These are phyloP conservation scores for Macrochelys suwanniensis DNA, from an alignment of 2,797 vertebrate species.

Conservation along the genomic window DNA sequence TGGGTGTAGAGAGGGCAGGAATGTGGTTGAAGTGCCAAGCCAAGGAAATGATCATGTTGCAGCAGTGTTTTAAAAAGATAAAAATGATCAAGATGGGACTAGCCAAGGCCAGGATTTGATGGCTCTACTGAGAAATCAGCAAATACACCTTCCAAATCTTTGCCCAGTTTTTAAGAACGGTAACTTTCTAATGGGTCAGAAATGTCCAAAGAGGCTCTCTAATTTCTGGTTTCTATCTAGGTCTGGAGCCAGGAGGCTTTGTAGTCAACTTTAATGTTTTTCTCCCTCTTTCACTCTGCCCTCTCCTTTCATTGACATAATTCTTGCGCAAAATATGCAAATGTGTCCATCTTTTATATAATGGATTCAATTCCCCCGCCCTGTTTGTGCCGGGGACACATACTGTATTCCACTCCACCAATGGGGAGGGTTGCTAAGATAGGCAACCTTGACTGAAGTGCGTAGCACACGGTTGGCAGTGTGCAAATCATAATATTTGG, in stretches of 20 bases:
- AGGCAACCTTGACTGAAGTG: background rate
- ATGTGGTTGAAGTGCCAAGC: background rate
- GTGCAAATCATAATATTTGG: fast-evolving
- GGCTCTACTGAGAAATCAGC: background rate
- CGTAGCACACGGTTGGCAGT: background rate
- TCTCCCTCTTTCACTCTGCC: background rate
- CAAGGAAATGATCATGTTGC: conserved; percentile 13
- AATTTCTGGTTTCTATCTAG: conserved; percentile 55
- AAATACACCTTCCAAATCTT: background rate
- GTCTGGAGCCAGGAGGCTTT: background rate
- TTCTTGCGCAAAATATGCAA: background rate
- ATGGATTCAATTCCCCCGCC: background rate
- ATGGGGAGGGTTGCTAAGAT: background rate
- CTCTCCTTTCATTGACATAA: background rate
- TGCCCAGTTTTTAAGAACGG: conserved; percentile 19
- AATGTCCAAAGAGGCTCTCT: conserved; percentile 49
- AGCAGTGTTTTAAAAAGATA: conserved; percentile 12
- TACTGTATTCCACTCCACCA: background rate
- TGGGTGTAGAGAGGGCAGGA: background rate
- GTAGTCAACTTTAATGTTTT: background rate
- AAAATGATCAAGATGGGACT: background rate
- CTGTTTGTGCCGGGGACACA: background rate
- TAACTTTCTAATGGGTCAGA: conserved; percentile 20
- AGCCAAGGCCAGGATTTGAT: background rate
- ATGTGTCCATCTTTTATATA: background rate